Conservation (phyloP, 2,113 vertebrate genomes). For the Brachionichthys hirsutus region DNA sequence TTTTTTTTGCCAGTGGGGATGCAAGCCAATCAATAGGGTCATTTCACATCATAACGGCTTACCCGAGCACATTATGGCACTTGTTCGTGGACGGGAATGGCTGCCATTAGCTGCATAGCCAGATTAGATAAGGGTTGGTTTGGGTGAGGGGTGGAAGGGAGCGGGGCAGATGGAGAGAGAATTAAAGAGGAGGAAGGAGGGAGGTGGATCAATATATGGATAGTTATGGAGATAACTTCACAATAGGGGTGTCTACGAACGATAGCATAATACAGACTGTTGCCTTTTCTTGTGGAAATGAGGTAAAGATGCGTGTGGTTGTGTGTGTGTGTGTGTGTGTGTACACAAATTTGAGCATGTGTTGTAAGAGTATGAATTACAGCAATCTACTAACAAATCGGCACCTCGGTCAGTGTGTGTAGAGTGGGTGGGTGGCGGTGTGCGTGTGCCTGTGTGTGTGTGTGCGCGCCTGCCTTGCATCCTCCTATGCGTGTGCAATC, state of each 20-base stretch:
- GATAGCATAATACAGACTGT: conserved; percentile 61
- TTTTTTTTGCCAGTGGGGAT: conserved; percentile 79
- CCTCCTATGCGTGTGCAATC: conserved; percentile 67
- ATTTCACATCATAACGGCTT: conserved; percentile 81
- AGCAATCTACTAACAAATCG: conserved; percentile 41
- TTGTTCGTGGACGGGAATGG: conserved; percentile 75
- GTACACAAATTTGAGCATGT: conserved; percentile 51
- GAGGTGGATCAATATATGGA: conserved; percentile 77
- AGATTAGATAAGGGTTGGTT: conserved; percentile 76
- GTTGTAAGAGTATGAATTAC: conserved; percentile 55
- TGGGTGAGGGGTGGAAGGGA: conserved; percentile 34
- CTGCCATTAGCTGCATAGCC: conserved; percentile 73
- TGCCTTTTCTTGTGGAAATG: conserved; percentile 33
- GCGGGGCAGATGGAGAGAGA: conserved; percentile 71
- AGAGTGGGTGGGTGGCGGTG: neutral
- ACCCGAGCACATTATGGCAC: conserved; percentile 77
- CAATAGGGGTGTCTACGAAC: conserved; percentile 69
- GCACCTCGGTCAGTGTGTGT: neutral
- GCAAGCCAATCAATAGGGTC: conserved; percentile 79
- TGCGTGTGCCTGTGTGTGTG: conserved; percentile 7
- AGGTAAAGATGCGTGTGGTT: conserved; percentile 20
- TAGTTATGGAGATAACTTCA: conserved; percentile 75
- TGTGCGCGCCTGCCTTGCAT: conserved; percentile 42
- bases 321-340: conserved; percentile 28
- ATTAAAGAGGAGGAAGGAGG: conserved; percentile 67